phyloP scores from a whole-genome alignment of 2,888 invertebrate genomes.

The Aphrophora alni region DNA sequence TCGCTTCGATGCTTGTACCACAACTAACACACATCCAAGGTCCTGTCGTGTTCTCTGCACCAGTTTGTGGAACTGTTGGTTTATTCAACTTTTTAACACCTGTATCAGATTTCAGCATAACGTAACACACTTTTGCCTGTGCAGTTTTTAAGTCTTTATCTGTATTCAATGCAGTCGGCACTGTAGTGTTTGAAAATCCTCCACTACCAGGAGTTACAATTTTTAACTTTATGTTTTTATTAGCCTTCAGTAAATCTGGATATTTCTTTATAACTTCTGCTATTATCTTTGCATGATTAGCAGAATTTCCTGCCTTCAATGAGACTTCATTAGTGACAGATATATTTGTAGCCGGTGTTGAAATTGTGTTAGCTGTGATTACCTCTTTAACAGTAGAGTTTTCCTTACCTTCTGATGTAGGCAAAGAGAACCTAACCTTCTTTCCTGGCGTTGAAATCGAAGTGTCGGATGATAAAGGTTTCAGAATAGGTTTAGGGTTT shows the following conservation, averaged over 20 bases:
- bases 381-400: conserved; percentile 55
- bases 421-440: conserved; percentile 64
- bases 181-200: not conserved
- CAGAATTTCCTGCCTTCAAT: conserved; percentile 52
- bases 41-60: conserved; percentile 35
- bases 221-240: conserved; percentile 85
- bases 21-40: conserved; percentile 85
- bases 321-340: not conserved
- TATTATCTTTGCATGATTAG: conserved; percentile 85
- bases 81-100: not conserved
- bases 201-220: conserved; percentile 63
- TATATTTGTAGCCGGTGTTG: not conserved
- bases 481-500: conserved; percentile 55
- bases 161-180: conserved; percentile 29
- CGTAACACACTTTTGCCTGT: conserved; percentile 57
- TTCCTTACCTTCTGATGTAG: conserved; percentile 64
- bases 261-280: conserved; percentile 82
- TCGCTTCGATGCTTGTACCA: conserved; percentile 66
- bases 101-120: conserved; percentile 59
- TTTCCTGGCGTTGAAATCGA: conserved; percentile 55
- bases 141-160: conserved; percentile 39
- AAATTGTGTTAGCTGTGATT: not conserved
- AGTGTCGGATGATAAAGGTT: conserved; percentile 50
- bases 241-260: conserved; percentile 85
- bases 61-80: conserved; percentile 9